These are phyloP conservation scores for Cercocebus atys DNA, from an alignment of 2,113 vertebrate genomes.

Conservation along the genomic window DNA sequence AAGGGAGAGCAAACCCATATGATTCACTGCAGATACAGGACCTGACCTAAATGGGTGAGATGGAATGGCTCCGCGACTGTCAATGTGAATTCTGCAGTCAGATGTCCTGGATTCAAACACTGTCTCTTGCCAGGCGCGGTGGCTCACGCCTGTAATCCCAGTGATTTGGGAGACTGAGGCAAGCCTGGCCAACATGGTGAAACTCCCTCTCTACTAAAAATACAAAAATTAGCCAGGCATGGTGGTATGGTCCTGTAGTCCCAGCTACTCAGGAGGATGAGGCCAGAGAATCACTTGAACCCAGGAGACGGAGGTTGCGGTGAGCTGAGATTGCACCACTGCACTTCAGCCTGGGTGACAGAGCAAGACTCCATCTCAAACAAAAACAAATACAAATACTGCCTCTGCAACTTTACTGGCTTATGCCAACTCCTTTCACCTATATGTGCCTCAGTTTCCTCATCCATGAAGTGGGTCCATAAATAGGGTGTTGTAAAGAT, in stretches of 20 bases:
- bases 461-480: rapidly evolving
- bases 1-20: not conserved
- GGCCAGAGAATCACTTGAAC: too few species aligned
- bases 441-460: not conserved
- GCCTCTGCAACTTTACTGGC: not conserved
- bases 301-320: too few species aligned
- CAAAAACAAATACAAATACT: not conserved
- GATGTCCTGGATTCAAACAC: not conserved
- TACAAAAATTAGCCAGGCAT: too few species aligned
- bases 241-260: too few species aligned
- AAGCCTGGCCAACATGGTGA: too few species aligned
- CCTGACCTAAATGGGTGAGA: not conserved
- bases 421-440: not conserved
- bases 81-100: not conserved
- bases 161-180: too few species aligned
- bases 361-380: too few species aligned
- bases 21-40: not conserved
- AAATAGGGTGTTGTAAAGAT: not conserved
- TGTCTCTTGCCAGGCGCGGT: not conserved
- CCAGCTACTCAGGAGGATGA: too few species aligned
- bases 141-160: too few species aligned
- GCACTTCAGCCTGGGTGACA: too few species aligned
- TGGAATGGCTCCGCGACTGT: not conserved
- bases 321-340: too few species aligned
- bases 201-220: too few species aligned